phyloP scores from a whole-genome alignment of 37 sponge, comb jelly and placozoan species.

The Agelas oroides region DNA sequence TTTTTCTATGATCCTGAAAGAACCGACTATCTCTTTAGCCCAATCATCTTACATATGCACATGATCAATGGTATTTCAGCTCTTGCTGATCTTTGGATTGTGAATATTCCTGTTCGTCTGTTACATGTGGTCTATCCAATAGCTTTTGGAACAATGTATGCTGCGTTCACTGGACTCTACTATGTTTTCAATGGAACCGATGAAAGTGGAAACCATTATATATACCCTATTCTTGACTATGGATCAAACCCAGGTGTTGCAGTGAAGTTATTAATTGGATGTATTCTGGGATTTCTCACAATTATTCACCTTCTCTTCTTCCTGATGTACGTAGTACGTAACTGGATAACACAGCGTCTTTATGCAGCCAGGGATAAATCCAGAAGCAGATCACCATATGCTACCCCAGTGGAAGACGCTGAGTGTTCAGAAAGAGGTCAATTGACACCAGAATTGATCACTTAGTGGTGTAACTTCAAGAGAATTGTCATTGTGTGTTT shows the following conservation, averaged over 20 bases:
- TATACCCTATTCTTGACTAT: constrained; percentile 71
- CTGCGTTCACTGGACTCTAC: constrained; percentile 59
- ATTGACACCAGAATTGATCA: no score
- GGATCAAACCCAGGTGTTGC: constrained; percentile 43
- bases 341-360: no score
- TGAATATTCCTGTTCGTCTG: constrained; percentile 35
- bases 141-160: constrained; percentile 21
- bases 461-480: no score
- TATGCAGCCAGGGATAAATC: no score
- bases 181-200: constrained; percentile 52
- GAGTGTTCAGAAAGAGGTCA: no score
- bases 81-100: constrained; percentile 50
- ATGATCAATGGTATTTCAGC: constrained; percentile 45
- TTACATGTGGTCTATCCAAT: constrained; percentile 40
- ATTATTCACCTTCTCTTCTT: constrained; percentile 44
- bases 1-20: neutral
- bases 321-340: neutral
- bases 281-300: constrained; percentile 22
- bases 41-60: constrained; percentile 34
- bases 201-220: constrained; percentile 13
- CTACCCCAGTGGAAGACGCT: no score
- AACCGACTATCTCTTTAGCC: neutral
- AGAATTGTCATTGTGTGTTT: no score
- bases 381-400: no score
- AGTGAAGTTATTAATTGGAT: constrained; percentile 11